Percentiles rank a stretch among this genome's conserved stretches.
Evolutionary conservation across 2,797 vertebrate genomes (phyloP).

Genomic region (Enteromius viviparus): DNA sequence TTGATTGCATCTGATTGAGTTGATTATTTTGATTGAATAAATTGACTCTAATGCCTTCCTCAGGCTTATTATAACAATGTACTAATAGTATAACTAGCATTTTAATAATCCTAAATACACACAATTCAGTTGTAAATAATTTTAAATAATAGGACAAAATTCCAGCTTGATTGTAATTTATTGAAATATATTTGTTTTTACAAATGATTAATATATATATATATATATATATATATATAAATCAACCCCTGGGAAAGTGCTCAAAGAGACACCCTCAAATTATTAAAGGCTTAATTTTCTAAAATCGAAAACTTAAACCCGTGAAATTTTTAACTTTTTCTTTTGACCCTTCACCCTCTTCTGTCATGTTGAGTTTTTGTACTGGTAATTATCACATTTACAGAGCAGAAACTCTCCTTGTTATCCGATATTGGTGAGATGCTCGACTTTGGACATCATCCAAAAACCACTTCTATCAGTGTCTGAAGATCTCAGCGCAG

Average conservation of each 20-base stretch:
- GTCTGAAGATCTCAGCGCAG: constrained; percentile 78
- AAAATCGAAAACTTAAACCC: not conserved
- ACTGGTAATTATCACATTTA: constrained; percentile 52
- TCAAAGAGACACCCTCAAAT: not conserved
- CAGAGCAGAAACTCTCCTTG: constrained; percentile 56
- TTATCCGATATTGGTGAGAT: constrained; percentile 71
- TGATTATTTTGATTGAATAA: not conserved
- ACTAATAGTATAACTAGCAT: not conserved
- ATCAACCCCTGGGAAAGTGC: not conserved
- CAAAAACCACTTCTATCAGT: constrained; percentile 78
- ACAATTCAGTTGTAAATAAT: not conserved
- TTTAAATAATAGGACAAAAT: not conserved
- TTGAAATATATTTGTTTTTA: no score
- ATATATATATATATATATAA: no score
- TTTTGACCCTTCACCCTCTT: constrained; percentile 17
- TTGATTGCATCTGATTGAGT: not conserved
- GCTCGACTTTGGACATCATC: constrained; percentile 75
- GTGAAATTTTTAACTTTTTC: constrained; percentile 1
- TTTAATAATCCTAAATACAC: not conserved
- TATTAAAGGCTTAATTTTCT: not conserved
- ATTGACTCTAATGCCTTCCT: not conserved
- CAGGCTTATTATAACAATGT: not conserved
- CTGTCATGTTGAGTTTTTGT: constrained; percentile 49
- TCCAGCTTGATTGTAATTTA: not conserved
- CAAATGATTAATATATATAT: no score